Conservation (phyloP, 2,888 invertebrate species). For the Drosophila testacea region DNA sequence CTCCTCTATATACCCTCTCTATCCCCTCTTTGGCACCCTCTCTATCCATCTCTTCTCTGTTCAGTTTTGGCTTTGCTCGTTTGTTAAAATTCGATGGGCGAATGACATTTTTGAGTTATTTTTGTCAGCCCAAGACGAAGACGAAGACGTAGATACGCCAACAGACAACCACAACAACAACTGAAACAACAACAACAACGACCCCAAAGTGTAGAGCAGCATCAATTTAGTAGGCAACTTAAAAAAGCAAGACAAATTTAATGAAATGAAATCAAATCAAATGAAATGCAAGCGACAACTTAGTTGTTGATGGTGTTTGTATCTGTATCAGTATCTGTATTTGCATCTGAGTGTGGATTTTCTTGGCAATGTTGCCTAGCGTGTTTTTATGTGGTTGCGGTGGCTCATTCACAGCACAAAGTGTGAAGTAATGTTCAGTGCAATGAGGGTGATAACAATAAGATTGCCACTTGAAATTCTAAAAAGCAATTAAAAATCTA, state of each 20-base stretch:
- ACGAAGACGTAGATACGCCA: slow-evolving; percentile 27
- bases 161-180: slow-evolving; percentile 35
- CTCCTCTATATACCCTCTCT: neutral
- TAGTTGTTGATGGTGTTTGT: slow-evolving; percentile 62
- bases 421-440: slow-evolving; percentile 40
- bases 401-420: slow-evolving; percentile 19
- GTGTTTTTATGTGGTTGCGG: neutral
- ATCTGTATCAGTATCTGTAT: slow-evolving; percentile 28
- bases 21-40: neutral
- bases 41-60: neutral
- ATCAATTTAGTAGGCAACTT: slow-evolving; percentile 52
- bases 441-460: slow-evolving; percentile 24
- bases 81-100: slow-evolving; percentile 83
- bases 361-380: slow-evolving; percentile 14
- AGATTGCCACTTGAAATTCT: slow-evolving; percentile 4
- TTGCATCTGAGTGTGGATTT: slow-evolving; percentile 19
- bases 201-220: slow-evolving; percentile 35
- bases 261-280: slow-evolving; percentile 49
- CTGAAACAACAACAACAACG: slow-evolving; percentile 12
- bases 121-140: slow-evolving; percentile 66
- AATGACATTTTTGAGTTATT: slow-evolving; percentile 82
- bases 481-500: slow-evolving; percentile 4
- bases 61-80: slow-evolving; percentile 60
- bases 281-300: slow-evolving; percentile 70
- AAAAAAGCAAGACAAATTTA: slow-evolving; percentile 13